These are phyloP conservation scores for Sardina pilchardus DNA, from an alignment of 2,113 vertebrate genomes.

Conservation along the genomic window DNA sequence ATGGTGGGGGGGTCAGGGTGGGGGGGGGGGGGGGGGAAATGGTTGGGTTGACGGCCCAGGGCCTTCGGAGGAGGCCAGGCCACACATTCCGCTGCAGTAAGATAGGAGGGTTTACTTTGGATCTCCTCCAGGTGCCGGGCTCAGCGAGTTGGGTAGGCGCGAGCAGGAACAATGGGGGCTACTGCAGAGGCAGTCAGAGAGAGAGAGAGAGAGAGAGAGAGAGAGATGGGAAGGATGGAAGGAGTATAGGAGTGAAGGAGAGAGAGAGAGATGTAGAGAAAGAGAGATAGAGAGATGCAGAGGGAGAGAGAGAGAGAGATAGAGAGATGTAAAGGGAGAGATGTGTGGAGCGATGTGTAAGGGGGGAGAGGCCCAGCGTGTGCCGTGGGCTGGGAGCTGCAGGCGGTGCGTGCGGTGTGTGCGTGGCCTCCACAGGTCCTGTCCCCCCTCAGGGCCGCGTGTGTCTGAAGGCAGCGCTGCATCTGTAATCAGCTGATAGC, in stretches of 20 bases:
- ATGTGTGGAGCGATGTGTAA: not conserved
- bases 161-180: not conserved
- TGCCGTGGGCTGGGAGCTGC: not conserved
- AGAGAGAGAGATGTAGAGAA: not conserved
- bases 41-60: not conserved
- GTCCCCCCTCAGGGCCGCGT: slow-evolving; percentile 33
- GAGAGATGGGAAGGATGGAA: not conserved
- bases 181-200: not conserved
- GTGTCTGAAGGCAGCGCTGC: slow-evolving; percentile 55
- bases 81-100: slow-evolving; percentile 47
- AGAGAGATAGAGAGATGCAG: not conserved
- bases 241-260: not conserved
- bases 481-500: slow-evolving; percentile 70
- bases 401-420: not conserved
- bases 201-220: not conserved
- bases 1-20: not conserved
- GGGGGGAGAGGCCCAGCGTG: not conserved
- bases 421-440: slow-evolving; percentile 42
- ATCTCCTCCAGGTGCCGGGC: slow-evolving; percentile 32
- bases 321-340: not conserved
- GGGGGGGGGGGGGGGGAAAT: not conserved
- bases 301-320: not conserved
- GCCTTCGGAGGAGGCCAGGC: slow-evolving; percentile 19
- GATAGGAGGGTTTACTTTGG: slow-evolving; percentile 43
- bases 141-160: not conserved